phyloP scores from a whole-genome alignment of 2,888 invertebrate species.

The Drosophila imparisetae region DNA sequence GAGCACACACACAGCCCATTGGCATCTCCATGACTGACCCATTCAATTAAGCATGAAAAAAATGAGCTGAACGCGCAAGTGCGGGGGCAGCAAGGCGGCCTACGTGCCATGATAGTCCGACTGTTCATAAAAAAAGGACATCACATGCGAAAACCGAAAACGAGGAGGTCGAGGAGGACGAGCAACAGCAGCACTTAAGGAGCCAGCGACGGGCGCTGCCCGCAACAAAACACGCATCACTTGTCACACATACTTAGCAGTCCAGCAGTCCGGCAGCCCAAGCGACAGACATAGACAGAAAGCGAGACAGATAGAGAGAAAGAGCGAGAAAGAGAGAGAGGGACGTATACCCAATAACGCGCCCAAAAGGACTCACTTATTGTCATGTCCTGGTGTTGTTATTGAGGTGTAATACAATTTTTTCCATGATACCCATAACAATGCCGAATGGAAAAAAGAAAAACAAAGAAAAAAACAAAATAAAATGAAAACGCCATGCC shows the following conservation, averaged over 20 bases:
- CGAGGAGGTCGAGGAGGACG: conserved; percentile 9
- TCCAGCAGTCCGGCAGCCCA: background rate
- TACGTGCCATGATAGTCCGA: conserved; percentile 58
- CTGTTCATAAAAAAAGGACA: conserved; percentile 63
- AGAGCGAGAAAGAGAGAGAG: conserved; percentile 11
- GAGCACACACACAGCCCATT: conserved; percentile 55
- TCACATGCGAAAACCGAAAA: conserved; percentile 41
- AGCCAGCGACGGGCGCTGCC: conserved; percentile 64
- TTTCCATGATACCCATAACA: conserved; percentile 81
- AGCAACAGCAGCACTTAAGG: conserved; percentile 77
- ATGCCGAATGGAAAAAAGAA: conserved; percentile 42
- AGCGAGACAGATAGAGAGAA: background rate
- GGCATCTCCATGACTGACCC: conserved; percentile 82
- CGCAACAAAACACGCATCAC: conserved; percentile 84
- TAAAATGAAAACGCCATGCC: conserved; percentile 49
- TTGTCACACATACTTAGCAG: conserved; percentile 81
- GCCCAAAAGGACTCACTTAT: conserved; percentile 65
- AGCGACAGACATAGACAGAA: background rate
- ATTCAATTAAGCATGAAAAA: conserved; percentile 84
- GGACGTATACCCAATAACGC: conserved; percentile 36
- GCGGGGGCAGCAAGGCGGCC: conserved; percentile 19
- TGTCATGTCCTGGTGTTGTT: conserved; percentile 83
- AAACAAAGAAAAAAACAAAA: conserved; percentile 23
- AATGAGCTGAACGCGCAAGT: conserved; percentile 47
- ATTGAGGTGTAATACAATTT: conserved; percentile 84